Evolutionary conservation across 2,113 vertebrate species (phyloP).

Genomic region (Lynx canadensis): DNA sequence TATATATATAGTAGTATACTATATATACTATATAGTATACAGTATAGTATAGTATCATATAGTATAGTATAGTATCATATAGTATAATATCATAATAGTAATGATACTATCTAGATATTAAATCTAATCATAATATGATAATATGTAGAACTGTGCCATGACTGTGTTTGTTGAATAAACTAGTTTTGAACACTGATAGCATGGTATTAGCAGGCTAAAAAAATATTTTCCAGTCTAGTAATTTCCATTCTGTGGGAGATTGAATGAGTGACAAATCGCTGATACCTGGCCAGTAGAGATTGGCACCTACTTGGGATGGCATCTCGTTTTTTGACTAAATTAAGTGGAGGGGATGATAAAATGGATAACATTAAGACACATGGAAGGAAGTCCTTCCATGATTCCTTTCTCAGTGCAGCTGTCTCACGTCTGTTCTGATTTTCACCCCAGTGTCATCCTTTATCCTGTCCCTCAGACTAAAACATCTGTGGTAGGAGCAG

Average conservation of each 20-base stretch:
- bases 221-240: background rate
- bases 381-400: background rate
- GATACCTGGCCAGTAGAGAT: background rate
- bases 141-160: background rate
- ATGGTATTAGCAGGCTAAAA: background rate
- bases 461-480: conserved; percentile 59
- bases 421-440: conserved; percentile 34
- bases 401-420: background rate
- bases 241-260: background rate
- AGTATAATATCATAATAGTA: background rate
- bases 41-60: no score
- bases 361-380: background rate
- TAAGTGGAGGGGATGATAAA: background rate
- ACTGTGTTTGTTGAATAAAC: background rate
- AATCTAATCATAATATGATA: background rate
- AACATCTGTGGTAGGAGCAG: conserved; percentile 64
- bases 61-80: no score
- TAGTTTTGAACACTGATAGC: background rate
- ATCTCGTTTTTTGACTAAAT: background rate
- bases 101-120: background rate
- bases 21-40: no score
- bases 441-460: conserved; percentile 55
- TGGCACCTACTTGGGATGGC: background rate
- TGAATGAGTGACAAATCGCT: background rate
- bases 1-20: no score